Base-by-base conservation (phyloP, 1,140 invertebrate species). In the Panagrolaimus sp. region DNA sequence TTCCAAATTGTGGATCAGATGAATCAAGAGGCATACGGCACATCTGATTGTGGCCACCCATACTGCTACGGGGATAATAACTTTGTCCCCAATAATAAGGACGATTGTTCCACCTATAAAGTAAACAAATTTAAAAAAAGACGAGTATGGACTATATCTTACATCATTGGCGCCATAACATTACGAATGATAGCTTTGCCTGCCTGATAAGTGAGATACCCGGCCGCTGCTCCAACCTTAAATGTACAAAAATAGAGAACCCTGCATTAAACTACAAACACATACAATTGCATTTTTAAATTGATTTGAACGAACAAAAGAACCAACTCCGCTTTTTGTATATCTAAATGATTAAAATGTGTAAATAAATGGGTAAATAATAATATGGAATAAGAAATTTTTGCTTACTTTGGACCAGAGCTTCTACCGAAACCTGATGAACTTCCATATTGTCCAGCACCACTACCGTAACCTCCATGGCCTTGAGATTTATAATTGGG, bases 191-290 rank as follows among this genome's bases (percentile, higher is more conserved):
- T 69, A 14, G 47, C 64, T 69, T 83, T 82, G 21, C 81, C 80
- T 8, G 81, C 80, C 68, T 83, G 81, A 63, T 83, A 82, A 43
- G 80, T 82, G 21, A 82, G 67, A 62, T 83, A 80, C 0, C 80
- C 80, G 21, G 79, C 81, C 10, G 80, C 80, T 1, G 80, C 80
- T 43, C 80, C 80, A 32, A 83, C 81, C 32, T 38, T 38, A 38
- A 38, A 38, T 38, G 7, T 4, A 38, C 32, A 38, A 38, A 38
- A 4, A 7, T 38, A 38, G 2, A 38, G 2, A 38, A 38, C 7
- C 32, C 2, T 7, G n/a, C n/a, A n/a, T n/a, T n/a, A n/a, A 38
- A 38, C 7, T 38, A 38, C 7, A 38, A 38, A 38, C 2, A 7
- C 32, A 38, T 38, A 38, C 32, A 43, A 82, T 74, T 62, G 74